Evolutionary conservation across 2,888 invertebrate genomes (phyloP).

Genomic region (Melanargia galathea): DNA sequence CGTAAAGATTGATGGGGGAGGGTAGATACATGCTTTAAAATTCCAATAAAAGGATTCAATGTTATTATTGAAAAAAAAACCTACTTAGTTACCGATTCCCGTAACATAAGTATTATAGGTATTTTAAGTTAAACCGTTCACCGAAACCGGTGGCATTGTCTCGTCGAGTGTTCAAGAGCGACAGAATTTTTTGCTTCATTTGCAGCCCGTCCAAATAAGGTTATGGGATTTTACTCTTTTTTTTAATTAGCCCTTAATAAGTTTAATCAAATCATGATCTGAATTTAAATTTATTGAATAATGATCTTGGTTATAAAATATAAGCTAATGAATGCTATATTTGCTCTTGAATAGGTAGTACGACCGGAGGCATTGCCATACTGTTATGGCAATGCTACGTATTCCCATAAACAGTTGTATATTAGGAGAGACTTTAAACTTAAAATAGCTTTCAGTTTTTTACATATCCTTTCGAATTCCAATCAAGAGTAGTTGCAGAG

Average conservation of each 20-base stretch:
- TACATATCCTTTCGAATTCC: not conserved
- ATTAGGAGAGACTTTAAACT: not conserved
- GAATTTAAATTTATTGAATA: conserved; percentile 58
- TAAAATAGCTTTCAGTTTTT: not conserved
- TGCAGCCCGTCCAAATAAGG: conserved; percentile 59
- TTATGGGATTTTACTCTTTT: conserved; percentile 52
- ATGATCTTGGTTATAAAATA: conserved; percentile 21
- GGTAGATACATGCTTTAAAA: too few relatives aligned
- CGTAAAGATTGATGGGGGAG: too few relatives aligned
- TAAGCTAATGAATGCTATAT: conserved; percentile 19
- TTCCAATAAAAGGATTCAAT: too few relatives aligned
- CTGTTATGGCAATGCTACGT: too few relatives aligned
- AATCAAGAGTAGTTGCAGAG: not conserved
- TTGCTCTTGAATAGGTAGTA: not conserved
- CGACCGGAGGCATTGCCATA: conserved; percentile 6
- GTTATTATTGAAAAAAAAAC: too few relatives aligned
- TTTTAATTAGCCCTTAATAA: conserved; percentile 73
- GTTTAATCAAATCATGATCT: conserved; percentile 68
- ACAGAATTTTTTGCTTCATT: conserved; percentile 55
- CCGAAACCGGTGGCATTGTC: conserved; percentile 34
- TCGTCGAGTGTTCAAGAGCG: conserved; percentile 33
- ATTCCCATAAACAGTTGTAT: conserved; percentile 12
- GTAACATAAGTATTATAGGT: conserved; percentile 22
- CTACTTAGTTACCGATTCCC: conserved; percentile 10
- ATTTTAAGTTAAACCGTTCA: conserved; percentile 54